These are phyloP conservation scores for Agelastica alni DNA, from an alignment of 2,888 invertebrate species.

Conservation along the genomic window DNA sequence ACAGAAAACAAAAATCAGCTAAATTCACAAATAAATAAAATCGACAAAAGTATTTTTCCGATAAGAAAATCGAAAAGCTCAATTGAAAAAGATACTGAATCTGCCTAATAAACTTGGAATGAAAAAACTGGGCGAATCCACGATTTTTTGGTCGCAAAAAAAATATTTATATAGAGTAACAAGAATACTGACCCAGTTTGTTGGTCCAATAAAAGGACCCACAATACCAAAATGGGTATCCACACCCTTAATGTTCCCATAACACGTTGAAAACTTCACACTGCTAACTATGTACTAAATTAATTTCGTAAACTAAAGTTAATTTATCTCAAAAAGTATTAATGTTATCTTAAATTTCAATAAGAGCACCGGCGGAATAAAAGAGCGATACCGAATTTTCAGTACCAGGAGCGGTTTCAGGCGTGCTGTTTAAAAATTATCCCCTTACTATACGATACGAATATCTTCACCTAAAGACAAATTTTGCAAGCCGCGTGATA, in stretches of 20 bases:
- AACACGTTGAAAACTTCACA: conserved; percentile 8
- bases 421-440: too few relatives aligned
- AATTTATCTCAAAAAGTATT: conserved; percentile 13
- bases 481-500: too few relatives aligned
- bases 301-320: conserved; percentile 9
- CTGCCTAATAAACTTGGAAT: neutral
- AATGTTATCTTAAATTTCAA: conserved; percentile 11
- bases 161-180: neutral
- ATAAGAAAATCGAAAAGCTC: too few relatives aligned
- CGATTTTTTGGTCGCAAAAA: neutral
- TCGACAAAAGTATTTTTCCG: too few relatives aligned
- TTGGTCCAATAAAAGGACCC: conserved; percentile 12
- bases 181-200: neutral
- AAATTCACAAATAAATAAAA: too few relatives aligned
- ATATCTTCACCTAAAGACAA: too few relatives aligned
- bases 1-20: too few relatives aligned
- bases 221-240: conserved; percentile 8
- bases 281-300: conserved; percentile 18
- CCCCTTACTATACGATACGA: too few relatives aligned
- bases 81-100: neutral
- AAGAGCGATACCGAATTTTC: conserved; percentile 10
- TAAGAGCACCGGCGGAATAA: conserved; percentile 13
- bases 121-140: neutral
- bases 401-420: neutral
- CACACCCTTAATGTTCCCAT: conserved; percentile 13